Conservation (phyloP, 92 coral and sea anemone species). For the Chrysogorgia sp. region DNA sequence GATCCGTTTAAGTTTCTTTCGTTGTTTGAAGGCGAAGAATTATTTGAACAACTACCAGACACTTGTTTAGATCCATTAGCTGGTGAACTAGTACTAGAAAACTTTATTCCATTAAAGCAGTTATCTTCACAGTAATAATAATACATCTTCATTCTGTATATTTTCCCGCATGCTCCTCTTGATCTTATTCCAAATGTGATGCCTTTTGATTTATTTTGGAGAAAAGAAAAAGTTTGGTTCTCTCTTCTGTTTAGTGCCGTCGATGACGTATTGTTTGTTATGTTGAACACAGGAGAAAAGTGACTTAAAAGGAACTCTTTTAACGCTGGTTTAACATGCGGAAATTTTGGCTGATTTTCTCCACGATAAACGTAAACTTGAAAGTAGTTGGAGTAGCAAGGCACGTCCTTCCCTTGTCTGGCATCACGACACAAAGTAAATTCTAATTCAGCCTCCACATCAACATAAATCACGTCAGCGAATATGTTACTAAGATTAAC, state of each 20-base stretch:
- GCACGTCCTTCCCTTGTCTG: background rate
- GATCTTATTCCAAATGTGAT: background rate
- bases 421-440: no score
- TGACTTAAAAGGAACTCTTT: background rate
- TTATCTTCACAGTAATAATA: constrained; percentile 66
- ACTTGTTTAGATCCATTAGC: constrained; percentile 42
- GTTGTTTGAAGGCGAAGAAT: constrained; percentile 1
- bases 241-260: background rate
- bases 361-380: constrained; percentile 20
- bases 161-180: constrained; percentile 63
- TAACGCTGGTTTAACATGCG: background rate
- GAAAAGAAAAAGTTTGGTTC: constrained; percentile 8
- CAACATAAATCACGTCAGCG: constrained; percentile 22
- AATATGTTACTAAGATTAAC: background rate
- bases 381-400: background rate
- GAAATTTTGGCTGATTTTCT: background rate
- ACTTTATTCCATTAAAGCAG: constrained; percentile 51
- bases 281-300: constrained; percentile 7
- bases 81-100: constrained; percentile 72
- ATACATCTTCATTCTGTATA: constrained; percentile 50
- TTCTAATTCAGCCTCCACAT: constrained; percentile 7
- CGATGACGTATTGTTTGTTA: background rate
- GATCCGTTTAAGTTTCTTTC: constrained; percentile 34
- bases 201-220: background rate
- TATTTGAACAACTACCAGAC: constrained; percentile 67